These are phyloP conservation scores for Tangara arthus DNA, from an alignment of 2,797 vertebrate genomes.

Conservation along the genomic window DNA sequence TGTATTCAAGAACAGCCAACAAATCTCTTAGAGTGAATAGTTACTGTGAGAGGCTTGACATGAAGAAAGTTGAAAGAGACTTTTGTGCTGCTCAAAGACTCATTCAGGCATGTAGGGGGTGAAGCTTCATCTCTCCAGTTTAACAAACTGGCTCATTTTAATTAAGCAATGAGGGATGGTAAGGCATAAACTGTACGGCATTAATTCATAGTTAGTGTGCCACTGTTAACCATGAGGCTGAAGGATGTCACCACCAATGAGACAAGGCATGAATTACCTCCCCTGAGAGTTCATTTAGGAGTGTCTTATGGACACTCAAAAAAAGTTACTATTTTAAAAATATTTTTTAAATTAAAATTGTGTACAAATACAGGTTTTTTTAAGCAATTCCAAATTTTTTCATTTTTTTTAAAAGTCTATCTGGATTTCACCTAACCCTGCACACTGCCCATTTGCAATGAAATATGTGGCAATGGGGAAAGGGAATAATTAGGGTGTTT, in stretches of 20 bases:
- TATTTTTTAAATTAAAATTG: neutral
- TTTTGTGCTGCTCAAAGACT: constrained; percentile 17
- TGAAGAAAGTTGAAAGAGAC: neutral
- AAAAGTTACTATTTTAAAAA: neutral
- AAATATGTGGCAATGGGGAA: neutral
- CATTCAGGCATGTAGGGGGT: neutral
- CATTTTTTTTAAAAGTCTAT: neutral
- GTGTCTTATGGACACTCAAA: neutral
- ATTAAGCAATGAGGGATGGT: constrained; percentile 34
- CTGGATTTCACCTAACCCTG: neutral
- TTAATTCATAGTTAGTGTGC: constrained; percentile 13
- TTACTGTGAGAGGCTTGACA: neutral
- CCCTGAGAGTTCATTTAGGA: neutral
- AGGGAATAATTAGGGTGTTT: neutral
- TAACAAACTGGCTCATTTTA: constrained; percentile 48
- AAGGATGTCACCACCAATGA: neutral
- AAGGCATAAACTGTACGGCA: neutral
- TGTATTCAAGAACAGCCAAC: constrained; percentile 14
- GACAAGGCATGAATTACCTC: neutral
- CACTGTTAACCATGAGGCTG: neutral
- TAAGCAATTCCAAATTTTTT: neutral
- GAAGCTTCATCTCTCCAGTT: neutral
- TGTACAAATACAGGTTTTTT: neutral
- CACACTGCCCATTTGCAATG: neutral
- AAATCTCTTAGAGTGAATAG: constrained; percentile 37